phyloP scores from a whole-genome alignment of 2,113 vertebrate genomes.

The Poeciliopsis turrubarensis region DNA sequence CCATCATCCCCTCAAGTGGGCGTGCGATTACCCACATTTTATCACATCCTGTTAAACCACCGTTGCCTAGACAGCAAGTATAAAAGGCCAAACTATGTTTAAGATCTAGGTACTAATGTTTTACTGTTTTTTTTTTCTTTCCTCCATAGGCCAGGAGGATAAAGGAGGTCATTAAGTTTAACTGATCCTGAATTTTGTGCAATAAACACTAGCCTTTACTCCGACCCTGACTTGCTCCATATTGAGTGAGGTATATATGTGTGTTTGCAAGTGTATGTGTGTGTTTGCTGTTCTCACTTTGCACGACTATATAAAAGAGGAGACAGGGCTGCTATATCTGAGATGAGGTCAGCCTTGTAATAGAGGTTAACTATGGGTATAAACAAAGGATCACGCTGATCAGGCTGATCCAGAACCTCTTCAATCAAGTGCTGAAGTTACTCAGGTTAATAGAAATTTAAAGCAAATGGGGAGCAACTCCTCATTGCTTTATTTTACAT shows the following conservation, averaged over 20 bases:
- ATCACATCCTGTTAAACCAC: conserved; percentile 63
- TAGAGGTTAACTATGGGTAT: conserved; percentile 70
- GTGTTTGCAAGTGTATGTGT: not conserved
- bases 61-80: conserved; percentile 51
- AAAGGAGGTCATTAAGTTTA: conserved; percentile 72
- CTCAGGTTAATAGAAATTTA: conserved; percentile 65
- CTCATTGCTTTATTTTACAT: conserved; percentile 32
- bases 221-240: conserved; percentile 33
- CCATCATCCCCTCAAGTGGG: conserved; percentile 73
- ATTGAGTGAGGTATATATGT: not conserved
- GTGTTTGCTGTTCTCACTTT: not conserved
- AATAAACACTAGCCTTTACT: conserved; percentile 48
- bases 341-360: conserved; percentile 58
- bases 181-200: conserved; percentile 65
- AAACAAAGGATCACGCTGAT: conserved; percentile 44
- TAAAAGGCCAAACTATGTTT: conserved; percentile 59
- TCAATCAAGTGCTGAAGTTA: conserved; percentile 50
- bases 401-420: conserved; percentile 27
- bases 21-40: conserved; percentile 68
- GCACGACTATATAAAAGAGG: conserved; percentile 51
- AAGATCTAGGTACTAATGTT: conserved; percentile 39
- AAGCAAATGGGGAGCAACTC: conserved; percentile 25
- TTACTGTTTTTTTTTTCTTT: conserved; percentile 42
- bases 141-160: conserved; percentile 59
- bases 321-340: conserved; percentile 32